Conservation (phyloP, 2,113 vertebrate species). For the Halcyon senegalensis region DNA sequence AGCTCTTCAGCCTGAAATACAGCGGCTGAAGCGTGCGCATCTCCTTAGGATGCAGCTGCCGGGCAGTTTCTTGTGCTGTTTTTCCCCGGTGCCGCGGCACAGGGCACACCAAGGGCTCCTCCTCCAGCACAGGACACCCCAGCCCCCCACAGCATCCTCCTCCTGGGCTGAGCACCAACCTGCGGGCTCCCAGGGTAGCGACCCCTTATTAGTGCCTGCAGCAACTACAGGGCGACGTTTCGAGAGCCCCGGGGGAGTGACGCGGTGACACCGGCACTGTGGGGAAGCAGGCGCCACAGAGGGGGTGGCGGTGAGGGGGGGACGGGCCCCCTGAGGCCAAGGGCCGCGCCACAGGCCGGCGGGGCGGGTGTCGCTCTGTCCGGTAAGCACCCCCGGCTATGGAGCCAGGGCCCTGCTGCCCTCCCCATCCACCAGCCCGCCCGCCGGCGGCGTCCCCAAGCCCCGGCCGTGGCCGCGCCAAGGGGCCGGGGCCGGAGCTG, state of each 20-base stretch:
- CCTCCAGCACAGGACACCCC: neutral
- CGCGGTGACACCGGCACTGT: fast-evolving
- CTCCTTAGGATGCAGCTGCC: neutral
- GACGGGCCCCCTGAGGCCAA: neutral
- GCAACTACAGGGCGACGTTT: neutral
- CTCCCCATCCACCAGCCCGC: neutral
- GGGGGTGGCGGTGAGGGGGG: too few relatives aligned
- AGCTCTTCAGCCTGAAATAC: fast-evolving
- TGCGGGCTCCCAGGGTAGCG: fast-evolving
- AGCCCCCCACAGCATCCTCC: neutral
- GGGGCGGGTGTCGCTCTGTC: too few relatives aligned
- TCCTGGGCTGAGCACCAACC: neutral
- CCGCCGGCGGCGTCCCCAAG: neutral
- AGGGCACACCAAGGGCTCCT: neutral
- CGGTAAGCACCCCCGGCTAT: too few relatives aligned
- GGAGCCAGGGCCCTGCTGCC: neutral
- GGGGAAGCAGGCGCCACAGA: neutral
- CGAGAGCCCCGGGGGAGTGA: neutral
- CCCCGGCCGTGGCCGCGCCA: too few relatives aligned
- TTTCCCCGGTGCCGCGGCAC: neutral
- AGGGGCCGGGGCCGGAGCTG: too few relatives aligned
- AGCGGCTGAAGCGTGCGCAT: too few relatives aligned
- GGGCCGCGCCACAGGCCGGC: fast-evolving
- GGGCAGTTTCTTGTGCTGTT: neutral
- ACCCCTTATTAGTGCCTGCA: neutral